Percentiles rank a stretch among this genome's conserved stretches.
Evolutionary conservation across 1,140 invertebrate genomes (phyloP).

Genomic region (Cotesia chilonis): DNA sequence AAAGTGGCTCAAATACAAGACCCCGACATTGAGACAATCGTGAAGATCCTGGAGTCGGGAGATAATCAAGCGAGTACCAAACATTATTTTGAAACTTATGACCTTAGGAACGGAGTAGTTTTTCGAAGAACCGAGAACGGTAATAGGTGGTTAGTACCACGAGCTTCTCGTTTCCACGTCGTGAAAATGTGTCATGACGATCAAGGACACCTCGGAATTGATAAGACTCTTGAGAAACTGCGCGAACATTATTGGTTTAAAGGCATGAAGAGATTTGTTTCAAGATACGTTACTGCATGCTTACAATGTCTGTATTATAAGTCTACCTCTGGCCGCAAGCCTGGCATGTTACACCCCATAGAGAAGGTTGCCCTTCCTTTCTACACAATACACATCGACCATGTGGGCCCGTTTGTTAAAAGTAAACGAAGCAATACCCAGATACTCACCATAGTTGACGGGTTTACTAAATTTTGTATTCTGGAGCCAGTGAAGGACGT

Average conservation of each 20-base stretch:
- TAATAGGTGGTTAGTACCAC: slow-evolving; percentile 47
- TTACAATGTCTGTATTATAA: slow-evolving; percentile 42
- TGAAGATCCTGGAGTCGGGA: slow-evolving; percentile 28
- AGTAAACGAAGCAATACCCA: slow-evolving; percentile 42
- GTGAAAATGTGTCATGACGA: slow-evolving; percentile 52
- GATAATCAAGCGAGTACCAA: slow-evolving; percentile 22
- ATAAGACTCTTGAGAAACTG: slow-evolving; percentile 45
- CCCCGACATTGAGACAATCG: slow-evolving; percentile 31
- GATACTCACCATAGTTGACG: slow-evolving; percentile 44
- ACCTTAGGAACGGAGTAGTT: slow-evolving; percentile 37
- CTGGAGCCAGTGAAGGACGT: slow-evolving; percentile 47
- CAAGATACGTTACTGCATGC: slow-evolving; percentile 41
- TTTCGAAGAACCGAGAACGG: slow-evolving; percentile 42
- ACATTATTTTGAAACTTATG: slow-evolving; percentile 35
- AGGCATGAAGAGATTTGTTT: slow-evolving; percentile 41
- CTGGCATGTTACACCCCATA: slow-evolving; percentile 44
- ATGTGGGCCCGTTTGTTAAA: slow-evolving; percentile 44
- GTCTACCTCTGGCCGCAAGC: slow-evolving; percentile 23
- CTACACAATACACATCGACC: slow-evolving; percentile 52
- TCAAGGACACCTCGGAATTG: slow-evolving; percentile 42
- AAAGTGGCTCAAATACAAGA: slow-evolving; percentile 35
- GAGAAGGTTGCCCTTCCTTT: slow-evolving; percentile 47
- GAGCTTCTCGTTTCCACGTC: slow-evolving; percentile 45
- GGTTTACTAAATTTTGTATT: slow-evolving; percentile 50
- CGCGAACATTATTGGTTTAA: slow-evolving; percentile 47